phyloP scores from a whole-genome alignment of 2,888 invertebrate species.

The Calameuta idolon region DNA sequence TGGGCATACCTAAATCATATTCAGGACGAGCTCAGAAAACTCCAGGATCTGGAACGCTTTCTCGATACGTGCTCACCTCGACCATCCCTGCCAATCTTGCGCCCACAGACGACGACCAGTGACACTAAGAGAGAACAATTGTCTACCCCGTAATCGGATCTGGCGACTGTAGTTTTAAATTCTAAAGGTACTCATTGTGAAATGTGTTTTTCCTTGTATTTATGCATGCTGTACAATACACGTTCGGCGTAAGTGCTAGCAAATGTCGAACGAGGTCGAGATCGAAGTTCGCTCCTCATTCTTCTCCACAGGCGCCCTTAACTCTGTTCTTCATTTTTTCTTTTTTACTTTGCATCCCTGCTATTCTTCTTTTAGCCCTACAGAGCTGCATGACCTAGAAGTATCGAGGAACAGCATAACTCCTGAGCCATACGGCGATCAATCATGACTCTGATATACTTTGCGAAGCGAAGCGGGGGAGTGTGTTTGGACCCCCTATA shows the following conservation, averaged over 20 bases:
- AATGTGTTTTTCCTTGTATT: neutral
- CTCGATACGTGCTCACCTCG: conserved; percentile 60
- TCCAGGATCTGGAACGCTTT: conserved; percentile 66
- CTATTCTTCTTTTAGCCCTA: neutral
- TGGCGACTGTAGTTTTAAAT: neutral
- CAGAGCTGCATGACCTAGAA: neutral
- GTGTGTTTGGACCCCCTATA: neutral
- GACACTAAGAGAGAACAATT: conserved; percentile 3
- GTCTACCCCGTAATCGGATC: neutral
- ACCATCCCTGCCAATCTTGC: conserved; percentile 25
- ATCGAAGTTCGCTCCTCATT: neutral
- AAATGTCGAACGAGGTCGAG: neutral
- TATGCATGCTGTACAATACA: neutral
- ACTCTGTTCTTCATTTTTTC: neutral
- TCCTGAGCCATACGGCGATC: neutral
- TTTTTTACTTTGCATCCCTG: neutral
- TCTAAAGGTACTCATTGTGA: neutral
- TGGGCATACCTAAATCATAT: conserved; percentile 68
- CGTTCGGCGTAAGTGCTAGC: no score
- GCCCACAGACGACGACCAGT: conserved; percentile 13
- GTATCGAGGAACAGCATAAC: neutral
- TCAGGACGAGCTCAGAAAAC: conserved; percentile 64
- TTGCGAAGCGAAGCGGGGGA: neutral
- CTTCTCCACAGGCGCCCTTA: neutral
- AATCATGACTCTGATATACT: neutral